phyloP scores from a whole-genome alignment of 2,888 invertebrate species.

The Tupiocoris notatus region DNA sequence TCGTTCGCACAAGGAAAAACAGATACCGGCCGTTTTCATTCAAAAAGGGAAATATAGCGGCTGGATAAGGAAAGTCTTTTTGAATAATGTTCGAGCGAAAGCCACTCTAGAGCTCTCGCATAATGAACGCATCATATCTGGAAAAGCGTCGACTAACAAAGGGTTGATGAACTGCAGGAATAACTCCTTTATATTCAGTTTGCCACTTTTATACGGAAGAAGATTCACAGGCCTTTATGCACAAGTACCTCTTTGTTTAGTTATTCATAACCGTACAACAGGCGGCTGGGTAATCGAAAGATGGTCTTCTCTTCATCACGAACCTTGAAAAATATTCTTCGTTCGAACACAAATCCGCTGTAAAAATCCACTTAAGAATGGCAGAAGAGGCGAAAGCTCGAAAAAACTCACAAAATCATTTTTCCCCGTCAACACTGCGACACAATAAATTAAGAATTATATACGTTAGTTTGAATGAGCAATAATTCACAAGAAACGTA shows the following conservation, averaged over 20 bases:
- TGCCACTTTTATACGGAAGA: neutral
- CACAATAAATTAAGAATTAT: too few species aligned
- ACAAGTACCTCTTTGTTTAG: neutral
- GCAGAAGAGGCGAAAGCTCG: too few species aligned
- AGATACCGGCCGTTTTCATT: neutral
- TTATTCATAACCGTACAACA: too few species aligned
- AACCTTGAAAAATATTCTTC: too few species aligned
- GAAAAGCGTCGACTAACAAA: neutral
- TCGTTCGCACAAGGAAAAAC: neutral
- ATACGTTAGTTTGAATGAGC: too few species aligned
- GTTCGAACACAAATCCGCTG: too few species aligned
- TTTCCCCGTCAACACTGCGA: too few species aligned
- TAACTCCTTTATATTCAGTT: neutral
- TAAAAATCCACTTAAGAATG: too few species aligned
- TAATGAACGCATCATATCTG: neutral
- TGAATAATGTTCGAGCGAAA: neutral
- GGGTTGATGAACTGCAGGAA: neutral
- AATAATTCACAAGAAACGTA: too few species aligned
- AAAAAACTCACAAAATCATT: too few species aligned
- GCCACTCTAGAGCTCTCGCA: neutral
- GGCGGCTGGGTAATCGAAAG: too few species aligned
- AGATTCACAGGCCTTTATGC: neutral
- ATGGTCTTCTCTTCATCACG: too few species aligned
- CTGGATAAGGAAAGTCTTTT: neutral
- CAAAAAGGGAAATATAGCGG: neutral